Evolutionary conservation across 2,113 vertebrate species (phyloP).

Genomic region (Sturnus vulgaris): DNA sequence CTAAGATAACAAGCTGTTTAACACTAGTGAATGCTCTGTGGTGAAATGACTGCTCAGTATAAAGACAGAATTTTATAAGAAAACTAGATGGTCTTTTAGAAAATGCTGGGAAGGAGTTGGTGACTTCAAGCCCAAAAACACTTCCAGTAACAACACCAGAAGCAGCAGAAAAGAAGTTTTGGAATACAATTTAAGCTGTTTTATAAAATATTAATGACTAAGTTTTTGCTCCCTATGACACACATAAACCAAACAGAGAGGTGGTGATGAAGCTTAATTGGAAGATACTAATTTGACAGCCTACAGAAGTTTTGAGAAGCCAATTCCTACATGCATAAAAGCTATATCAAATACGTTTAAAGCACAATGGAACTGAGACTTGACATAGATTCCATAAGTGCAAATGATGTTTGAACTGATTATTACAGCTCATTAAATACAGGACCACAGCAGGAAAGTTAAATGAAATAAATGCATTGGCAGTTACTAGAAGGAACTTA

Average conservation of each 20-base stretch:
- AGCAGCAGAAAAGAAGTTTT: not conserved
- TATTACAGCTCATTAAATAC: not conserved
- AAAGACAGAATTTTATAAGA: not conserved
- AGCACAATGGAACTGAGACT: not conserved
- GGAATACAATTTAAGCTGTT: not conserved
- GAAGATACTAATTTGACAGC: not conserved
- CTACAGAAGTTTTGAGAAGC: not conserved
- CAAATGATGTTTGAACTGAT: not conserved
- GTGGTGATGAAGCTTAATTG: not conserved
- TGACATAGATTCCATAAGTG: not conserved
- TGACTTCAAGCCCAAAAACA: not conserved
- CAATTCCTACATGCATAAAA: not conserved
- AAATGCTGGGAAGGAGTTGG: not conserved
- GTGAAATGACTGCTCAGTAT: not conserved
- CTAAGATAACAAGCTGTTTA: not conserved
- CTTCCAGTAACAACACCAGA: not conserved
- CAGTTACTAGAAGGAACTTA: not conserved
- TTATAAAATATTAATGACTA: not conserved
- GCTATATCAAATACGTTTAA: not conserved
- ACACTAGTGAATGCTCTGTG: not conserved
- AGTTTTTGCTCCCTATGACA: not conserved
- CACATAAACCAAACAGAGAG: not conserved
- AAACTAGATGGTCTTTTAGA: not conserved
- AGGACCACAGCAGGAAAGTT: not conserved
- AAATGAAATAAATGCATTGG: not conserved